These are phyloP conservation scores for Mylabris sibirica DNA, from an alignment of 2,888 invertebrate species.

Conservation along the genomic window DNA sequence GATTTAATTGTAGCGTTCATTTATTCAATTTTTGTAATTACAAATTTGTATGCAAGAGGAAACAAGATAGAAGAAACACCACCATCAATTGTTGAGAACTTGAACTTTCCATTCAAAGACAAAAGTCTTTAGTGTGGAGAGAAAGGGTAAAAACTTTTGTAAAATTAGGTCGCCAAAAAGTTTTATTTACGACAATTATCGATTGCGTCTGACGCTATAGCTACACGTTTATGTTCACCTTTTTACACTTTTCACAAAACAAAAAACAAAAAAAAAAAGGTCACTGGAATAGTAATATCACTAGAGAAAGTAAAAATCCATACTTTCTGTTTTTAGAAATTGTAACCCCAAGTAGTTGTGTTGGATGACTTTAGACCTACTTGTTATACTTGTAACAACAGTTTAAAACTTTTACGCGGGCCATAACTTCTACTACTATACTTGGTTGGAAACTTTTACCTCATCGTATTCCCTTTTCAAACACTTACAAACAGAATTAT, in stretches of 20 bases:
- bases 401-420: constrained; percentile 54
- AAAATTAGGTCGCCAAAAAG: constrained; percentile 34
- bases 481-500: constrained; percentile 7
- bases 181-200: constrained; percentile 36
- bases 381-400: constrained; percentile 57
- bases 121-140: not conserved
- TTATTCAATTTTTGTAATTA: constrained; percentile 10
- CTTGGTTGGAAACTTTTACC: constrained; percentile 41
- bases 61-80: not conserved
- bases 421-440: constrained; percentile 41
- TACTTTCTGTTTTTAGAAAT: constrained; percentile 49
- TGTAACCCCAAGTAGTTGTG: constrained; percentile 50
- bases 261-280: too few species aligned
- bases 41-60: not conserved
- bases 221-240: not conserved
- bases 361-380: constrained; percentile 53
- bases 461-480: constrained; percentile 4
- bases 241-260: constrained; percentile 1
- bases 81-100: not conserved
- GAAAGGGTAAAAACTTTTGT: constrained; percentile 26
- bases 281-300: constrained; percentile 22
- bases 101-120: not conserved
- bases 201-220: constrained; percentile 25
- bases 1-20: constrained; percentile 30
- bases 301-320: constrained; percentile 31